Conservation (phyloP, 2,888 invertebrate genomes). For the Ctena decussata region DNA sequence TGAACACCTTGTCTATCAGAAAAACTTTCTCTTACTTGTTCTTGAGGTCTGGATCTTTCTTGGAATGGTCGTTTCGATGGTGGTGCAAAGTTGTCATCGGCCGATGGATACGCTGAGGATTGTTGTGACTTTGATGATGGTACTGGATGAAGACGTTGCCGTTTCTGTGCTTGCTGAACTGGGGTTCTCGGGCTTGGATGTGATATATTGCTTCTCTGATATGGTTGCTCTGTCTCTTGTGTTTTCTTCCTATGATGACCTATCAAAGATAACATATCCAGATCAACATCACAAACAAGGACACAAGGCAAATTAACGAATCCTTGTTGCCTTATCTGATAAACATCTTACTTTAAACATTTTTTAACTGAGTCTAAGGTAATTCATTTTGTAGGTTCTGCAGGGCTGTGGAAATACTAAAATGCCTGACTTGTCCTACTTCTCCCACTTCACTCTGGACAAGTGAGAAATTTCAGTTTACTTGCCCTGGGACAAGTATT, state of each 20-base stretch:
- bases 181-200: not conserved
- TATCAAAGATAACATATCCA: not conserved
- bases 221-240: not conserved
- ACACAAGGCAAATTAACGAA: no score
- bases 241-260: constrained; percentile 6
- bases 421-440: no score
- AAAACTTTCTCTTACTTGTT: not conserved
- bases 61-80: not conserved
- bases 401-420: no score
- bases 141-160: not conserved
- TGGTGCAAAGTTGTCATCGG: not conserved
- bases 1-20: not conserved
- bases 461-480: no score
- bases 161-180: not conserved
- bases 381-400: no score
- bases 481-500: no score
- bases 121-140: not conserved
- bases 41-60: not conserved
- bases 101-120: not conserved
- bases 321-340: no score
- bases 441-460: no score
- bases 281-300: no score
- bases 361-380: no score
- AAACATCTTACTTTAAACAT: no score
- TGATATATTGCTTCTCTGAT: not conserved